Percentiles rank a stretch among this genome's conserved stretches.
Evolutionary conservation across 2,888 invertebrate genomes (phyloP).

Genomic region (Campaea margaritaria): DNA sequence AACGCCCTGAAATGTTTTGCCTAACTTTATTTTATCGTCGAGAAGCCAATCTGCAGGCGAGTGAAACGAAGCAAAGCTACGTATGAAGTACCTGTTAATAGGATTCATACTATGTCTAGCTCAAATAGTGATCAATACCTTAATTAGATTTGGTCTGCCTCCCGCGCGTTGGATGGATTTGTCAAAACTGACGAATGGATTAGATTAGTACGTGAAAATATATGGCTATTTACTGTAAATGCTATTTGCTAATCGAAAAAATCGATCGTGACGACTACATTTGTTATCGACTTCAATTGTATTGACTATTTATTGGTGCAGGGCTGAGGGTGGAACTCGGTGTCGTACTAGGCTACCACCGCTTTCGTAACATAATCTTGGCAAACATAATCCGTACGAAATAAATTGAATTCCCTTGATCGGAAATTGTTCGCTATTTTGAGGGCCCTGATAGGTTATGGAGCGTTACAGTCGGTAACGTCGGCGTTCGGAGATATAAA

Average conservation of each 20-base stretch:
- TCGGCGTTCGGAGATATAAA: too few relatives aligned
- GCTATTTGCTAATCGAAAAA: too few relatives aligned
- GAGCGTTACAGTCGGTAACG: not conserved
- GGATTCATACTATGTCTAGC: conserved; percentile 33
- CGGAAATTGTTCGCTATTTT: conserved; percentile 14
- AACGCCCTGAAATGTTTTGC: too few relatives aligned
- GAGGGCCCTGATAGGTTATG: not conserved
- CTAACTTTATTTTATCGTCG: too few relatives aligned
- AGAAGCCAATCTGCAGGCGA: not conserved
- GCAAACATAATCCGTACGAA: conserved; percentile 24
- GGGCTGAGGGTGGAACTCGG: too few relatives aligned
- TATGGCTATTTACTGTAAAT: too few relatives aligned
- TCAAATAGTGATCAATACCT: conserved; percentile 34
- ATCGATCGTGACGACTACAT: too few relatives aligned
- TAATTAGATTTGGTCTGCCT: conserved; percentile 36
- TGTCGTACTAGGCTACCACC: too few relatives aligned
- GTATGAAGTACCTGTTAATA: conserved; percentile 23
- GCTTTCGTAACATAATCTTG: too few relatives aligned
- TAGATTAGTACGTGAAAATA: not conserved
- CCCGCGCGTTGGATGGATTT: not conserved
- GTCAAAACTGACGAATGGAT: not conserved
- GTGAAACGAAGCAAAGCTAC: not conserved
- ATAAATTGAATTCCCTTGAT: conserved; percentile 19
- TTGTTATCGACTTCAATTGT: too few relatives aligned
- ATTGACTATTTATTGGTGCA: too few relatives aligned